Evolutionary conservation across 2,888 invertebrate species (phyloP).

Genomic region (Drosophila affinis): DNA sequence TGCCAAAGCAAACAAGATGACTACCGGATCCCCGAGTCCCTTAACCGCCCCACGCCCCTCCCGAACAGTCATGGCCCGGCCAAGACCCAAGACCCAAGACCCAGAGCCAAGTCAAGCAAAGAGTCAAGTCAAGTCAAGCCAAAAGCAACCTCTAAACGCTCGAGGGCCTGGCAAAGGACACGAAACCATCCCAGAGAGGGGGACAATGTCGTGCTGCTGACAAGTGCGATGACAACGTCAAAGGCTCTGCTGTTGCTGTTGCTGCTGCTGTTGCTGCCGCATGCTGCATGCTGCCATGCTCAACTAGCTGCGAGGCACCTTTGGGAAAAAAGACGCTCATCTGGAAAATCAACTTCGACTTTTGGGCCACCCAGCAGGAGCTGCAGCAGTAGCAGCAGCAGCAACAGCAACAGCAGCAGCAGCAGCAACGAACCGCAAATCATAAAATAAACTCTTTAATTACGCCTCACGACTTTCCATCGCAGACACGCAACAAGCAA

Average conservation of each 20-base stretch:
- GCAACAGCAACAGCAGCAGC: slow-evolving; percentile 23
- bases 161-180: slow-evolving; percentile 59
- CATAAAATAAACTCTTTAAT: slow-evolving; percentile 79
- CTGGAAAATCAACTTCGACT: slow-evolving; percentile 72
- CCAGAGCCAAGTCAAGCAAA: slow-evolving; percentile 1
- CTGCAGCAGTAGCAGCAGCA: slow-evolving; percentile 20
- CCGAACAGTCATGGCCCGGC: background rate
- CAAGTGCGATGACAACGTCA: slow-evolving; percentile 68
- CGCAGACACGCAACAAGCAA: slow-evolving; percentile 64
- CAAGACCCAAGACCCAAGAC: background rate
- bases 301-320: slow-evolving; percentile 65
- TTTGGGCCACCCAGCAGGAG: slow-evolving; percentile 65
- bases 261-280: slow-evolving; percentile 1
- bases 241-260: slow-evolving; percentile 39
- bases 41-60: slow-evolving; percentile 8
- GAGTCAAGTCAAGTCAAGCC: slow-evolving; percentile 7
- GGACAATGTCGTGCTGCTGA: slow-evolving; percentile 63
- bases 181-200: slow-evolving; percentile 34
- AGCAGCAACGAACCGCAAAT: slow-evolving; percentile 62
- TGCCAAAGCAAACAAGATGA: slow-evolving; percentile 67
- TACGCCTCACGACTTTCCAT: slow-evolving; percentile 73
- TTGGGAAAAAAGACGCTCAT: slow-evolving; percentile 67
- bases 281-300: slow-evolving; percentile 39
- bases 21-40: slow-evolving; percentile 1
- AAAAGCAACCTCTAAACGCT: slow-evolving; percentile 46